These are phyloP conservation scores for Anthoptus insignis DNA, from an alignment of 2,888 invertebrate genomes.

Conservation along the genomic window DNA sequence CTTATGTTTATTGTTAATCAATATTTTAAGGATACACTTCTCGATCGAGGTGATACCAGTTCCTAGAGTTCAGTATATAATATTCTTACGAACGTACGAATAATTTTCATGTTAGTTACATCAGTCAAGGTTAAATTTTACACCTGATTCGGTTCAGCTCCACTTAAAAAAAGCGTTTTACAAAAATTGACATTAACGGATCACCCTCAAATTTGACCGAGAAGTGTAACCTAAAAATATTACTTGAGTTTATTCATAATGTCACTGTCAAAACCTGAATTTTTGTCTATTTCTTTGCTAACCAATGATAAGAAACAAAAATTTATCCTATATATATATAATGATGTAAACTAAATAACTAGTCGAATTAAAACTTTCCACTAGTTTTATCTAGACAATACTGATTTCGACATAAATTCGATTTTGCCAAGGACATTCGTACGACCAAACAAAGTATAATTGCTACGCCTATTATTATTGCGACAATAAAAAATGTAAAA, in stretches of 20 bases:
- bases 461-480: constrained; percentile 44
- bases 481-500: constrained; percentile 43
- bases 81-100: not conserved
- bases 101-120: constrained; percentile 12
- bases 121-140: constrained; percentile 24
- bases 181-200: not conserved
- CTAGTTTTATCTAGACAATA: not conserved
- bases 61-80: not conserved
- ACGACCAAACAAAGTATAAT: constrained; percentile 36
- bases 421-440: constrained; percentile 14
- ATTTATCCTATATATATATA: no score
- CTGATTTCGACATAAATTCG: not conserved
- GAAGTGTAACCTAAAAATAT: constrained; percentile 1
- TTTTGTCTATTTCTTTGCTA: not conserved
- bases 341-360: no score
- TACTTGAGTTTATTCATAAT: not conserved
- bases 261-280: not conserved
- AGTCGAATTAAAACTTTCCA: not conserved
- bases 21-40: constrained; percentile 2
- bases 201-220: not conserved
- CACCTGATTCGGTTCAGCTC: constrained; percentile 9
- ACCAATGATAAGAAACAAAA: not conserved
- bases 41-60: not conserved
- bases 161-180: not conserved
- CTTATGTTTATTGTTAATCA: constrained; percentile 6